Base-by-base conservation (phyloP, 2,113 vertebrate genomes). In the Etia nguti region DNA sequence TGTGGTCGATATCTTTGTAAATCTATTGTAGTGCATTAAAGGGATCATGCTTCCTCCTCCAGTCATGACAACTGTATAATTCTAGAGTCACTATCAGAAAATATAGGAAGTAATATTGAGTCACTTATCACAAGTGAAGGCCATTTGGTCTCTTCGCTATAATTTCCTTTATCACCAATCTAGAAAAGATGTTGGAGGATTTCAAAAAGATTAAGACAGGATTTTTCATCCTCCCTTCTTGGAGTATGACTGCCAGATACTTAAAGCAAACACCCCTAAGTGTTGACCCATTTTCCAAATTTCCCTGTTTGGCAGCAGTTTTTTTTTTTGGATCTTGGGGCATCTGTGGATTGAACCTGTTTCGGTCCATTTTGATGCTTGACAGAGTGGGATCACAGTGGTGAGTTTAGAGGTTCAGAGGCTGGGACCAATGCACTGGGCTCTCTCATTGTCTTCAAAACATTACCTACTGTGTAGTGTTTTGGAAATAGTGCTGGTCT, bases 241-340 rank as follows among this genome's bases (percentile, higher is more conserved):
- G 16, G 18, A 77, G 26, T 13, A 8, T 9, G 12, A 8, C 0
- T 31, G 24, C 29, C 43, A 31, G 43, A 77, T 50, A 20, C 0
- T 18, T 29, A 46, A 73, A 73, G 26, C 1, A 46, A 73, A 46
- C 13, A 34, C 16, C 59, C 59, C 59, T 20, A 38, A 50, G 26
- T 52, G 10, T 50, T 29, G 46, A 29, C 26, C 73, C 10, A 0
- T 29, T 46, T n/a, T 13, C 73, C 12, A n/a, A 34, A 77, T 31
- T 13, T 20, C 3, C 18, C 20, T 13, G 60, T 38, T 65, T 65
- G 60, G 10, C 38, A 41, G 38, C 10, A 41, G 38, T 41, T 41
- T 38, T 4, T 31, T 31, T 31, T 34, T 41, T 41, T 20, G 50
- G 15, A 50, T 16, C 15, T 7, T 50, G 16, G 16, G 16, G 16